A percentile compares a stretch with the other conserved stretches of the same genome.
These are phyloP conservation scores for Coecobrya sp. DNA, from an alignment of 2,888 invertebrate species.

Conservation along the genomic window DNA sequence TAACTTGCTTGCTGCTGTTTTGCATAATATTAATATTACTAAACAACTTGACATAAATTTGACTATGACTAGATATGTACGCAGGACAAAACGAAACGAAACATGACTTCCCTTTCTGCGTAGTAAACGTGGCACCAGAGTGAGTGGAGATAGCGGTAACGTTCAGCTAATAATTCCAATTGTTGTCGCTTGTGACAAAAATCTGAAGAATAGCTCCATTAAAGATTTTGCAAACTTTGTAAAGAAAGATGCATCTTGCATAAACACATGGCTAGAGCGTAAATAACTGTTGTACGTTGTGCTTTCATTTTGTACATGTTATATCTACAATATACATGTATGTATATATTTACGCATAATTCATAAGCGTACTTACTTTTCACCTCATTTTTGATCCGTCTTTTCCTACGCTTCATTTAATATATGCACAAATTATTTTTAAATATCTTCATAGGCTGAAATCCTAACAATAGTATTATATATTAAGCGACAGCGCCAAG, in stretches of 20 bases:
- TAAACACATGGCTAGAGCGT: not conserved
- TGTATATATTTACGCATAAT: not conserved
- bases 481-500: no score
- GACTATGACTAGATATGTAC: not conserved
- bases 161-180: not conserved
- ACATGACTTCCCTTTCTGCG: constrained; percentile 56
- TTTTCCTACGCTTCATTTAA: no score
- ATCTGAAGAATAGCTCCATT: not conserved
- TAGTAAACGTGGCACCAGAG: not conserved
- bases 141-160: not conserved
- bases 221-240: not conserved
- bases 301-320: no score
- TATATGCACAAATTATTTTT: not conserved
- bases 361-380: no score
- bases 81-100: no score
- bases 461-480: no score
- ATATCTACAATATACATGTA: no score
- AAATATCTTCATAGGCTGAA: no score
- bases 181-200: constrained; percentile 36
- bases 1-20: constrained; percentile 47
- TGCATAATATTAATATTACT: constrained; percentile 59
- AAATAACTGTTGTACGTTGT: no score
- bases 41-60: constrained; percentile 40
- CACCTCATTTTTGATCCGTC: no score
- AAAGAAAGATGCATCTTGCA: not conserved